phyloP scores from a whole-genome alignment of 2,888 invertebrate genomes.

The Odontocolon sp. region DNA sequence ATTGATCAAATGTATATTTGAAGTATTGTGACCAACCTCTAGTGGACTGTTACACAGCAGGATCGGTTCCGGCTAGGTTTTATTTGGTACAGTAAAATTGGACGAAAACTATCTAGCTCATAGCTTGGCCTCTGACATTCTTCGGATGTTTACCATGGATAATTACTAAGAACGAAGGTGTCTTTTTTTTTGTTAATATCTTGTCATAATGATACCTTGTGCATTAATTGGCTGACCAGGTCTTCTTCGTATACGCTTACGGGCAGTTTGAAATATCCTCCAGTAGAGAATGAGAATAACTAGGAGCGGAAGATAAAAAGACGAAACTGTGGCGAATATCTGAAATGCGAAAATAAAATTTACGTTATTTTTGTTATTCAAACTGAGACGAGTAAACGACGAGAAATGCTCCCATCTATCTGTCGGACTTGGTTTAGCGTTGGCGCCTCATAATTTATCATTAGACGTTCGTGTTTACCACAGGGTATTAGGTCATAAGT shows the following conservation, averaged over 20 bases:
- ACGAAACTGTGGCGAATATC: conserved; percentile 94
- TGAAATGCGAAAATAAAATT: conserved; percentile 80
- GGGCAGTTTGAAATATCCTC: conserved; percentile 94
- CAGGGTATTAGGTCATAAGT: conserved; percentile 49
- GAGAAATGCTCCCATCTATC: not conserved
- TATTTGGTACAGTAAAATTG: no score
- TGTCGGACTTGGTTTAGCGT: conserved; percentile 60
- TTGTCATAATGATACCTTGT: no score
- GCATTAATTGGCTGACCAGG: conserved; percentile 71
- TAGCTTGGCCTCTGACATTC: no score
- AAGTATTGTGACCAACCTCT: no score
- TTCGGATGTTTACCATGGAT: not conserved
- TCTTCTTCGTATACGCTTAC: conserved; percentile 90
- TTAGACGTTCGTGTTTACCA: conserved; percentile 64
- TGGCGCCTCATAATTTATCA: conserved; percentile 77
- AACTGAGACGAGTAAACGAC: not conserved
- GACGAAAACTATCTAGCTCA: no score
- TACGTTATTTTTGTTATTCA: not conserved
- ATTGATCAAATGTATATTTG: no score
- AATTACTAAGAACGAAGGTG: not conserved
- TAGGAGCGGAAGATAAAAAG: conserved; percentile 94
- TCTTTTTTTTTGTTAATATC: not conserved
- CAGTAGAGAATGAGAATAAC: conserved; percentile 95
- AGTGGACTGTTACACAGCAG: no score
- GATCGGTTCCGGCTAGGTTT: no score